Percentiles rank a stretch among this genome's conserved stretches.
phyloP scores from a whole-genome alignment of 1,140 invertebrate genomes.

The Camponotus floridanus region DNA sequence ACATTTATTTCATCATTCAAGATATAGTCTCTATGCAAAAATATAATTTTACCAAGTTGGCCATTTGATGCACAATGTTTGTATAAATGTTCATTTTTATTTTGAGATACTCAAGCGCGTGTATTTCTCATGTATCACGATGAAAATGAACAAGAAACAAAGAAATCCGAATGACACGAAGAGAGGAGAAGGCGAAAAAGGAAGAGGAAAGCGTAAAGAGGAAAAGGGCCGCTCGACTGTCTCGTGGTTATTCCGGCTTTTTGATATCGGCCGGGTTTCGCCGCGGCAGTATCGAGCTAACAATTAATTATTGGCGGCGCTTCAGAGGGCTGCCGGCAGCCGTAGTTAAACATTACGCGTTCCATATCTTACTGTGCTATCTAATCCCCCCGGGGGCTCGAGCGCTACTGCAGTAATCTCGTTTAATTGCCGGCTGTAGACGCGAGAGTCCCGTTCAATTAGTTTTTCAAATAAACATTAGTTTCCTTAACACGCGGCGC shows the following conservation, averaged over 20 bases:
- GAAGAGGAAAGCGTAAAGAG: conserved; percentile 35
- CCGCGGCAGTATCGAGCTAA: conserved; percentile 80
- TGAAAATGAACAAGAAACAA: conserved; percentile 66
- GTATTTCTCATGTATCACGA: conserved; percentile 59
- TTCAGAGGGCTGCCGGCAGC: conserved; percentile 78
- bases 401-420: conserved; percentile 85
- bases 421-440: conserved; percentile 86
- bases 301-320: conserved; percentile 85
- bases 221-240: conserved; percentile 63
- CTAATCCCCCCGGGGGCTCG: conserved; percentile 84
- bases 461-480: conserved; percentile 87
- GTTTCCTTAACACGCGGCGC: conserved; percentile 86
- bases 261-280: conserved; percentile 76
- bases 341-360: conserved; percentile 86
- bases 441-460: conserved; percentile 86
- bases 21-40: neutral
- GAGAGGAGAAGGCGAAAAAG: conserved; percentile 32
- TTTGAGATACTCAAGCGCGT: neutral
- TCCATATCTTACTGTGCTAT: conserved; percentile 86
- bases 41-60: neutral
- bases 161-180: conserved; percentile 53
- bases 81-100: conserved; percentile 3
- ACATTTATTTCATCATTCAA: neutral
- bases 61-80: neutral
- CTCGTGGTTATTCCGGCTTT: conserved; percentile 80